Evolutionary conservation across 1,140 invertebrate species (phyloP).

Genomic region (Euborellia annulipes): DNA sequence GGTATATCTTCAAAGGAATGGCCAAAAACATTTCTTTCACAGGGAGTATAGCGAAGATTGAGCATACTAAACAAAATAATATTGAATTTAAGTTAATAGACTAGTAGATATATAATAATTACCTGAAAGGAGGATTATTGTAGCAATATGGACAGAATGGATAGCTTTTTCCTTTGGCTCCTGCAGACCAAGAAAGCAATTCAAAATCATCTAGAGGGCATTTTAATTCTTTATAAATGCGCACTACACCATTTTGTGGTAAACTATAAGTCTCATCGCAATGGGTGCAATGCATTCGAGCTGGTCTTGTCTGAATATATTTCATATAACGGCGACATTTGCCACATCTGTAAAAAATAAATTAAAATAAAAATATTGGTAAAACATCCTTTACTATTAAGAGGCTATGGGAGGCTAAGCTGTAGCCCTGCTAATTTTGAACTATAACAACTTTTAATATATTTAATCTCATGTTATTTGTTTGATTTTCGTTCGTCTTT

Average conservation of each 20-base stretch:
- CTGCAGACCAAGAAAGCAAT: conserved; percentile 80
- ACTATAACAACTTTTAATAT: too few species aligned
- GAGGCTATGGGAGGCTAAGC: too few species aligned
- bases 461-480: too few species aligned
- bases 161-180: conserved; percentile 81
- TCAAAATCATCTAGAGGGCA: conserved; percentile 98
- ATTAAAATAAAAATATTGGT: conserved; percentile 11
- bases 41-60: too few species aligned
- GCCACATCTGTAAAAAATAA: conserved; percentile 59
- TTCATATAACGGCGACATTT: conserved; percentile 97
- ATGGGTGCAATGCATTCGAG: conserved; percentile 81
- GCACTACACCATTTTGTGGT: conserved; percentile 84
- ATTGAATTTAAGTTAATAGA: too few species aligned
- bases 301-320: conserved; percentile 86
- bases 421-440: too few species aligned
- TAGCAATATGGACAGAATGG: conserved; percentile 97
- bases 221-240: conserved; percentile 88
- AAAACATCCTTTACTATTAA: too few species aligned
- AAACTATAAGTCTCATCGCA: conserved; percentile 95
- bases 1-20: too few species aligned
- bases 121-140: conserved; percentile 94
- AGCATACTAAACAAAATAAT: too few species aligned
- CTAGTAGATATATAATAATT: conserved; percentile 10
- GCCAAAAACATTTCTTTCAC: too few species aligned
- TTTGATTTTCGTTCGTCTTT: too few species aligned